Evolutionary conservation across 2,113 vertebrate species (phyloP).

Genomic region (Recurvirostra avosetta): DNA sequence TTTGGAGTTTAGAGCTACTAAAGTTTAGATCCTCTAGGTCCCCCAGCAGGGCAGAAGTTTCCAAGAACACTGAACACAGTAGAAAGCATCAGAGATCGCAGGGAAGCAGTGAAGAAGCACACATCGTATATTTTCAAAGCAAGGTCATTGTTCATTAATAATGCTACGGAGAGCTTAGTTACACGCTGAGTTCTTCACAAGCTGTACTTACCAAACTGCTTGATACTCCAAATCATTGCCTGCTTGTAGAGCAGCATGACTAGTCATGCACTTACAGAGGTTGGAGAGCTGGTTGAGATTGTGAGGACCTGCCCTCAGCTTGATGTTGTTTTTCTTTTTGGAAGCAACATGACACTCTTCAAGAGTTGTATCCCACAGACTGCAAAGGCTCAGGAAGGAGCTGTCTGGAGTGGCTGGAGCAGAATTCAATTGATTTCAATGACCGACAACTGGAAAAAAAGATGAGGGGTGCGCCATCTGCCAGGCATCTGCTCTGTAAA

Average conservation of each 20-base stretch:
- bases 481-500: neutral
- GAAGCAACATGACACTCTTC: neutral
- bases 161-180: conserved; percentile 44
- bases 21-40: neutral
- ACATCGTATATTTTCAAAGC: conserved; percentile 40
- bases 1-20: neutral
- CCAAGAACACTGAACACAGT: neutral
- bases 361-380: neutral
- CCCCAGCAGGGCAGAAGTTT: neutral
- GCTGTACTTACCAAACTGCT: conserved; percentile 29
- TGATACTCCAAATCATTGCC: neutral
- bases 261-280: neutral
- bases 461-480: neutral
- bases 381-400: neutral
- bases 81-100: neutral
- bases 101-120: conserved; percentile 40
- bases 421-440: neutral
- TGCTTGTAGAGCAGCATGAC: neutral
- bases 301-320: neutral
- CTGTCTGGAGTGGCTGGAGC: neutral
- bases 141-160: conserved; percentile 64
- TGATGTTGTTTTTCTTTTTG: neutral
- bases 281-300: neutral
- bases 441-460: neutral
- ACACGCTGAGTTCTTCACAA: conserved; percentile 40